phyloP scores from a whole-genome alignment of 2,797 vertebrate genomes.

The Perdix hodgsoniae region DNA sequence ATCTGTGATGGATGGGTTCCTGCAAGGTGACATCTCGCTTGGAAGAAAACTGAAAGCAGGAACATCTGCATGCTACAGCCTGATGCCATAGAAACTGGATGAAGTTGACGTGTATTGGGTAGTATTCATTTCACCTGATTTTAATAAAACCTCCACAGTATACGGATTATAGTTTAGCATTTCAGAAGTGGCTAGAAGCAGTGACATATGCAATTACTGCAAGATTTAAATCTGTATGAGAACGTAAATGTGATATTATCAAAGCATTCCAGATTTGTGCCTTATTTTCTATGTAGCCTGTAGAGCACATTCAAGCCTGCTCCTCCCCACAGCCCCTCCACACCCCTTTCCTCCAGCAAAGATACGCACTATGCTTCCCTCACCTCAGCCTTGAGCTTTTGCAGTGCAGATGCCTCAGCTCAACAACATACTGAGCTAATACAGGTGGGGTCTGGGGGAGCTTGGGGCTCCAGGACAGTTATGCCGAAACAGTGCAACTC shows the following conservation, averaged over 20 bases:
- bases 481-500: not conserved
- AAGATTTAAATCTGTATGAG: not conserved
- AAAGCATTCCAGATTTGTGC: not conserved
- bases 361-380: rapidly evolving
- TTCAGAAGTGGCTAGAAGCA: not conserved
- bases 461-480: not conserved
- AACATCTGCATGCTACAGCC: not conserved
- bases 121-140: not conserved
- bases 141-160: not conserved
- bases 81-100: not conserved
- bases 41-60: not conserved
- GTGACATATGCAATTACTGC: not conserved
- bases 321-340: not conserved
- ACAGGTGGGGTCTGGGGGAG: not conserved
- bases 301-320: not conserved
- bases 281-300: not conserved
- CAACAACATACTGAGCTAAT: not conserved
- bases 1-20: not conserved
- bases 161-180: not conserved
- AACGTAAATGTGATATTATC: not conserved
- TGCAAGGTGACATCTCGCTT: not conserved
- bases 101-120: not conserved
- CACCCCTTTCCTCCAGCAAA: not conserved
- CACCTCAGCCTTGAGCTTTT: not conserved
- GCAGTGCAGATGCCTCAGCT: not conserved